Evolutionary conservation across 2,888 invertebrate species (phyloP).

Genomic region (Dasypogon diadema): DNA sequence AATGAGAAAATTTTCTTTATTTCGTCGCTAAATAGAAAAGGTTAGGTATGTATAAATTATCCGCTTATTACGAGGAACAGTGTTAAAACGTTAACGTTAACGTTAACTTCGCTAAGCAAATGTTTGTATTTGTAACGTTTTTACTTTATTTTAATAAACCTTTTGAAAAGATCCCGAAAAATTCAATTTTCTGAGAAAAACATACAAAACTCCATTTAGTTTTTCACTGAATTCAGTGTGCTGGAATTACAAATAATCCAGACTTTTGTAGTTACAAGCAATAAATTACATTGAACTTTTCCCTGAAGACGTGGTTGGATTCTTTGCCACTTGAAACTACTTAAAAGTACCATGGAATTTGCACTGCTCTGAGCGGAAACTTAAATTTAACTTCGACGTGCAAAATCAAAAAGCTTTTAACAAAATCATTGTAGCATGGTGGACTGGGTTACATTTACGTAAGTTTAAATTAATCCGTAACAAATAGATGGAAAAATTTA

Average conservation of each 20-base stretch:
- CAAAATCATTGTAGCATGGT: background rate
- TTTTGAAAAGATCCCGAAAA: too few relatives aligned
- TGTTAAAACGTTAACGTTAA: too few relatives aligned
- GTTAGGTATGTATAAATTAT: too few relatives aligned
- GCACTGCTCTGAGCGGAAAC: conserved; percentile 29
- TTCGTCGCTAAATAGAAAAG: too few relatives aligned
- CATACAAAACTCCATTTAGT: background rate
- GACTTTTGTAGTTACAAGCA: background rate
- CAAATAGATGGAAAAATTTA: background rate
- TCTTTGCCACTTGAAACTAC: conserved; percentile 28
- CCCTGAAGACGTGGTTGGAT: conserved; percentile 15
- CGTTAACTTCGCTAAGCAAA: too few relatives aligned
- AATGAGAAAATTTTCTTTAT: too few relatives aligned
- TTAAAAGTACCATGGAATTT: conserved; percentile 29
- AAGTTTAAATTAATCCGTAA: background rate
- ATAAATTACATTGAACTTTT: conserved; percentile 32
- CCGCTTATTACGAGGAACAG: too few relatives aligned
- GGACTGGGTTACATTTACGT: background rate
- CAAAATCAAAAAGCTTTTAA: background rate
- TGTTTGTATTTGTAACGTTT: too few relatives aligned
- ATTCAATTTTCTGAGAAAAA: background rate
- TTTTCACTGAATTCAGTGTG: background rate
- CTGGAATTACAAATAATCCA: background rate
- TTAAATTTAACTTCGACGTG: conserved; percentile 27
- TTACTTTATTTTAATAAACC: too few relatives aligned